Conservation (phyloP, 2,113 vertebrate genomes). For the Trogon surrucura region DNA sequence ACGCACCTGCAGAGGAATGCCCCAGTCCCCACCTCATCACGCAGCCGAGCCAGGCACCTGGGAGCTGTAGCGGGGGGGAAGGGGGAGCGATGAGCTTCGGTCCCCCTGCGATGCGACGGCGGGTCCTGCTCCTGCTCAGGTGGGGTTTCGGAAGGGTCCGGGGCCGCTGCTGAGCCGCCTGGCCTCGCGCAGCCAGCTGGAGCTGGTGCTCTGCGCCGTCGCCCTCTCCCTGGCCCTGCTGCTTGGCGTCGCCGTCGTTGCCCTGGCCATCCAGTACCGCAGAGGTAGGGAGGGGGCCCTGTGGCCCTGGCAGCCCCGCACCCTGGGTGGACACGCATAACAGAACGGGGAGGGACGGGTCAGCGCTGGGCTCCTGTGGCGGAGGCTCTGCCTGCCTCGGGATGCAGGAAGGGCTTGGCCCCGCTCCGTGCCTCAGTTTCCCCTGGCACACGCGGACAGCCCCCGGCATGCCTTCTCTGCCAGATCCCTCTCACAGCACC, state of each 20-base stretch:
- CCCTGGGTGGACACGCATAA: rapidly evolving
- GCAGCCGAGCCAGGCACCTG: background rate
- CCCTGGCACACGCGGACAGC: background rate
- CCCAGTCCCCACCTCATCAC: background rate
- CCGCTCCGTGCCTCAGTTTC: background rate
- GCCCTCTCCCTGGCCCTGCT: conserved; percentile 82
- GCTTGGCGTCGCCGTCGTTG: conserved; percentile 82
- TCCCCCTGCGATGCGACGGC: background rate
- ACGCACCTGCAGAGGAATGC: background rate
- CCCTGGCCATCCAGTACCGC: conserved; percentile 84
- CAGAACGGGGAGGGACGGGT: background rate
- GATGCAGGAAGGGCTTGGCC: background rate
- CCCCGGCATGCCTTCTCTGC: background rate
- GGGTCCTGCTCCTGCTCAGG: conserved; percentile 70
- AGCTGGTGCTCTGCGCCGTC: conserved; percentile 82
- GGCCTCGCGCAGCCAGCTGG: conserved; percentile 83
- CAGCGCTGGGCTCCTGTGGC: background rate
- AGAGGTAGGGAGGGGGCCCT: conserved; percentile 73
- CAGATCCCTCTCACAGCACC: conserved; percentile 83
- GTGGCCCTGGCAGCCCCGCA: rapidly evolving
- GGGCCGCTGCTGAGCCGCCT: conserved; percentile 74
- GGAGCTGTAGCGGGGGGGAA: rapidly evolving
- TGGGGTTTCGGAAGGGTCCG: conserved; percentile 89
- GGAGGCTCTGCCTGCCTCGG: background rate
- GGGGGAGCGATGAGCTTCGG: rapidly evolving